A percentile compares a stretch with the other conserved stretches of the same genome.
phyloP scores from a whole-genome alignment of 2,797 vertebrate species.

The Lepus oiostolus region DNA sequence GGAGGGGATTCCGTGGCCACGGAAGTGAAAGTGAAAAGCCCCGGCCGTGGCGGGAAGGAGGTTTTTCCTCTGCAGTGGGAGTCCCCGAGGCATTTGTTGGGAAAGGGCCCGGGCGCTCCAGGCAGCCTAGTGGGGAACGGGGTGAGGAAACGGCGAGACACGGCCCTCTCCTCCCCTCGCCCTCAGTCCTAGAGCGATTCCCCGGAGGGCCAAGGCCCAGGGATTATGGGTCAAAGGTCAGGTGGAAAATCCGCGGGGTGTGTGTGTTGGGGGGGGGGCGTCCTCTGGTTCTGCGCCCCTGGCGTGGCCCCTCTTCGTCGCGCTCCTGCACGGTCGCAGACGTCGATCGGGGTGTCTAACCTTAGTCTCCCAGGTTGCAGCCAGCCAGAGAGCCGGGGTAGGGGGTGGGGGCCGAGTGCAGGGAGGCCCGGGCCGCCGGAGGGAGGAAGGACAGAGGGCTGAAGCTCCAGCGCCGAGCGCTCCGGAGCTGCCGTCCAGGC shows the following conservation, averaged over 20 bases:
- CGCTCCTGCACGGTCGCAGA: not conserved
- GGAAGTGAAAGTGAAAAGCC: constrained; percentile 74
- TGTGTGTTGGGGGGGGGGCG: constrained; percentile 26
- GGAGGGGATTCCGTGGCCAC: not conserved
- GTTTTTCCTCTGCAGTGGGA: constrained; percentile 55
- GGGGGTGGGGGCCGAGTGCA: not conserved
- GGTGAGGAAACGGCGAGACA: constrained; percentile 64
- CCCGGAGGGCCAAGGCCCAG: constrained; percentile 30
- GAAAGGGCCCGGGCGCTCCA: constrained; percentile 72
- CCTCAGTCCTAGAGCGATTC: constrained; percentile 19
- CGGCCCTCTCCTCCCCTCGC: constrained; percentile 2
- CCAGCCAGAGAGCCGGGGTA: not conserved
- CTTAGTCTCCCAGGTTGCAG: constrained; percentile 26
- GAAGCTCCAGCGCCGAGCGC: not conserved
- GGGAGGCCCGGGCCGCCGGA: not conserved
- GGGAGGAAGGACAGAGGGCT: not conserved
- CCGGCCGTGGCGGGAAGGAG: constrained; percentile 38
- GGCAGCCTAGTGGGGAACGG: constrained; percentile 62
- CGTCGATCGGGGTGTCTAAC: constrained; percentile 52
- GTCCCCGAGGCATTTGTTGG: constrained; percentile 76
- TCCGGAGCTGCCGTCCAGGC: not conserved
- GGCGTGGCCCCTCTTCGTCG: constrained; percentile 12
- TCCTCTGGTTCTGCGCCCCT: not conserved
- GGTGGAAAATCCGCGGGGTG: constrained; percentile 70
- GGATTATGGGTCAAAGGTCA: constrained; percentile 77